Base-by-base conservation (phyloP, 2,113 vertebrate genomes). In the Paradisaea rubra region DNA sequence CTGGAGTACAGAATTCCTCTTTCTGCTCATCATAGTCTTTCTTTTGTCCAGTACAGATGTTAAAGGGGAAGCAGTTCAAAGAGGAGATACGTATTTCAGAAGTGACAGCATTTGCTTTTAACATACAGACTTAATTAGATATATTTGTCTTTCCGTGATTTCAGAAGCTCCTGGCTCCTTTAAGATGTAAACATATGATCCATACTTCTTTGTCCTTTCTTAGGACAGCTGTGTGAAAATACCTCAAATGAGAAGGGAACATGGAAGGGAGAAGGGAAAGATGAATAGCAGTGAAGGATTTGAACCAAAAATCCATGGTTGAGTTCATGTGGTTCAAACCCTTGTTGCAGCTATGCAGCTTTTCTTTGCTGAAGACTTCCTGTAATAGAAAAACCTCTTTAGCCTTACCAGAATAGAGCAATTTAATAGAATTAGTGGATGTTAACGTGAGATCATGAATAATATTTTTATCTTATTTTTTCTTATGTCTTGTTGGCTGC, bases 71-170 rank as follows among this genome's bases (percentile, higher is more conserved):
- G 22, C 5, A 37, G 22, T 45, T 80, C 19, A 70, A 71, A 65
- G 54, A 65, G 11, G 8, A 76, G 10, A 68, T 49, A 37, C 0
- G 2, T 41, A 41, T 88, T 86, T 89, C 65, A 45, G 39, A 77
- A 91, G 17, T 35, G 41, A 56, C 19, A 68, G 4, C 20, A 50
- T 70, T 81, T 91, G 19, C 7, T 39, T 69, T 61, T 45, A 61
- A n/a, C 0, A 0, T 47, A 56, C 3, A 52, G n/a, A 37, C 9
- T 16, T 11, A 13, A 54, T 42, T 70, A 66, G 11, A 30, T 21
- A 18, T 35, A 35, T 42, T 33, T 90, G 6, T 84, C 24, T 74
- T 77, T 47, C 53, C 33, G 10, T 54, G 4, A 56, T 15, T 87
- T 78, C 27, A 79, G 44, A 74, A 83, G 37, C 5, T 60, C 24